Evolutionary conservation across 2,888 invertebrate genomes (phyloP).

Genomic region (Ophraella communa): DNA sequence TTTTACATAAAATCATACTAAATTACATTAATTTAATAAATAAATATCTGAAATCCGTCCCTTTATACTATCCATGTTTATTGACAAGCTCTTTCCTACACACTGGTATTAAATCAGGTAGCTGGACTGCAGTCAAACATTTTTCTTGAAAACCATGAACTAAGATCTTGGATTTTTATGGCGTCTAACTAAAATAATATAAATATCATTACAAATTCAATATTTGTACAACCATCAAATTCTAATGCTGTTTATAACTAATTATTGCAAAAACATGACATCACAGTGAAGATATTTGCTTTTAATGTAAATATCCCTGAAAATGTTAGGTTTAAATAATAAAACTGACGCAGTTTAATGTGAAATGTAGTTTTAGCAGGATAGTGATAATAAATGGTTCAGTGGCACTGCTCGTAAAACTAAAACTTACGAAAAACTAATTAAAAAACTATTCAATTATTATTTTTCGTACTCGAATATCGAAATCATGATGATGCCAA

Average conservation of each 20-base stretch:
- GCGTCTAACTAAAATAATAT: conserved; percentile 9
- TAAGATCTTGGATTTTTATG: neutral
- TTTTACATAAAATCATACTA: too few species aligned
- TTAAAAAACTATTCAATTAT: neutral
- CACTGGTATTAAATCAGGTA: too few species aligned
- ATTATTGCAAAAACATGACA: conserved; percentile 32
- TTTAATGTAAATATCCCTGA: conserved; percentile 31
- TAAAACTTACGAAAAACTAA: neutral
- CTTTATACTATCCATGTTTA: too few species aligned
- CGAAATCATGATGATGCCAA: neutral
- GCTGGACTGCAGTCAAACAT: too few species aligned
- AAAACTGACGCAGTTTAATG: conserved; percentile 17
- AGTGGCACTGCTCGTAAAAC: neutral
- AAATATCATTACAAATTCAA: conserved; percentile 17
- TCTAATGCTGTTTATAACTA: conserved; percentile 13
- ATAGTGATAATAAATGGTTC: neutral
- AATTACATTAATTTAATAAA: too few species aligned
- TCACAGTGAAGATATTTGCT: conserved; percentile 24
- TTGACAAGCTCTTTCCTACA: too few species aligned
- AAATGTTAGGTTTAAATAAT: conserved; percentile 26
- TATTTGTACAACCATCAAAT: conserved; percentile 16
- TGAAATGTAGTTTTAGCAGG: neutral
- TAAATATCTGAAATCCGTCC: too few species aligned
- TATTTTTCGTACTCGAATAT: neutral
- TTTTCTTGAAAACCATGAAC: too few species aligned